These are phyloP conservation scores for Stenichneumon culpator DNA, from an alignment of 2,888 invertebrate species.

Conservation along the genomic window DNA sequence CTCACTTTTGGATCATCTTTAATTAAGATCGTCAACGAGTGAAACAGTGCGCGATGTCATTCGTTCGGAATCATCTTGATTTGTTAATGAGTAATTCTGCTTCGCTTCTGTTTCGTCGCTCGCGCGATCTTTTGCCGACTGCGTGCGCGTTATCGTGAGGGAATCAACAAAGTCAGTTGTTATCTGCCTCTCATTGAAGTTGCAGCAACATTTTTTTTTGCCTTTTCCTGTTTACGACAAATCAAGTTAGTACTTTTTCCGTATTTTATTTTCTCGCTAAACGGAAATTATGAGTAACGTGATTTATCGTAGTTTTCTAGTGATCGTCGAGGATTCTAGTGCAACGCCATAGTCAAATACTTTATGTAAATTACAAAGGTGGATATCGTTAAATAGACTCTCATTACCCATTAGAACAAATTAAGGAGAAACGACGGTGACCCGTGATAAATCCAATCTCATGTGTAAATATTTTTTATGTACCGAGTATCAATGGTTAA, in stretches of 20 bases:
- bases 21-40: constrained; percentile 62
- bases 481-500: not conserved
- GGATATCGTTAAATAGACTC: not conserved
- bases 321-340: not conserved
- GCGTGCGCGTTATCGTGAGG: constrained; percentile 21
- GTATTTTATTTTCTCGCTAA: not conserved
- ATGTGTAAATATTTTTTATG: not conserved
- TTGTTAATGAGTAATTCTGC: constrained; percentile 51
- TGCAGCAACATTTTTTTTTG: constrained; percentile 2
- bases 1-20: constrained; percentile 50
- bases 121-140: constrained; percentile 20
- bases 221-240: not conserved
- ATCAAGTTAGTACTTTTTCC: not conserved
- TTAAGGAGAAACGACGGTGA: not conserved
- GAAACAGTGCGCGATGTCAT: constrained; percentile 56
- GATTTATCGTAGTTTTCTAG: not conserved
- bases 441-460: not conserved
- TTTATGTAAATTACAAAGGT: not conserved
- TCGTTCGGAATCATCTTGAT: constrained; percentile 65
- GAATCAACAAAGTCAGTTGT: constrained; percentile 29
- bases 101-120: constrained; percentile 38
- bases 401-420: not conserved
- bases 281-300: not conserved
- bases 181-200: constrained; percentile 18
- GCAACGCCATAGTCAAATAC: not conserved